Percentiles rank a stretch among this genome's conserved stretches.
Conservation (phyloP, 2,113 vertebrate genomes). For the Cephalopholis sonnerati region DNA sequence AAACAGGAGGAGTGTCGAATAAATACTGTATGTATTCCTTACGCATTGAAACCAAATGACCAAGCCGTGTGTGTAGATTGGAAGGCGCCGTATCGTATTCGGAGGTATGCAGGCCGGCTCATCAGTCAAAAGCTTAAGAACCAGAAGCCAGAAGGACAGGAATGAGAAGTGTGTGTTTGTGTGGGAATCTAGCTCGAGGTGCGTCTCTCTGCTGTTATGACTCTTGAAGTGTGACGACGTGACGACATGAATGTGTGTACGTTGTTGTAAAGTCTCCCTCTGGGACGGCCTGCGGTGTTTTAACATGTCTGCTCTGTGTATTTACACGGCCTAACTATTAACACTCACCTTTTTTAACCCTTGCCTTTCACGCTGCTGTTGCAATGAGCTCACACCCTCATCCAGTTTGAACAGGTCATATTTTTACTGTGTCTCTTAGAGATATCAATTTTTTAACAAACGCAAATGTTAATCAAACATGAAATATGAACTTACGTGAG, state of each 20-base stretch:
- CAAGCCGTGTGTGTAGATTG: not conserved
- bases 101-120: conserved; percentile 19
- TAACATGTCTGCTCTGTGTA: conserved; percentile 6
- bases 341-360: not conserved
- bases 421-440: not conserved
- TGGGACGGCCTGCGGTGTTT: conserved; percentile 1
- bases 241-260: conserved; percentile 32
- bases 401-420: not conserved
- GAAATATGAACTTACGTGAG: not conserved
- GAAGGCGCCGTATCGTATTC: not conserved
- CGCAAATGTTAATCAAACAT: conserved; percentile 14
- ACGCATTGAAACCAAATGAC: not conserved
- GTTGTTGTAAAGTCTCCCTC: not conserved
- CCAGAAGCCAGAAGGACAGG: conserved; percentile 15
- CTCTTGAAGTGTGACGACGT: conserved; percentile 55
- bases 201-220: conserved; percentile 51
- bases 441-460: not conserved
- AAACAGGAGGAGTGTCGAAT: conserved; percentile 46
- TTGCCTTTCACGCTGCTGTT: not conserved
- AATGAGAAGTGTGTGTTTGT: conserved; percentile 40
- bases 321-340: not conserved
- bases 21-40: conserved; percentile 42
- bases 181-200: not conserved
- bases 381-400: not conserved
- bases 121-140: conserved; percentile 2